Evolutionary conservation across 2,888 invertebrate species (phyloP), one percentile per base, ranked within the genome.

Genomic region (Oegoconia quadripuncta): DNA sequence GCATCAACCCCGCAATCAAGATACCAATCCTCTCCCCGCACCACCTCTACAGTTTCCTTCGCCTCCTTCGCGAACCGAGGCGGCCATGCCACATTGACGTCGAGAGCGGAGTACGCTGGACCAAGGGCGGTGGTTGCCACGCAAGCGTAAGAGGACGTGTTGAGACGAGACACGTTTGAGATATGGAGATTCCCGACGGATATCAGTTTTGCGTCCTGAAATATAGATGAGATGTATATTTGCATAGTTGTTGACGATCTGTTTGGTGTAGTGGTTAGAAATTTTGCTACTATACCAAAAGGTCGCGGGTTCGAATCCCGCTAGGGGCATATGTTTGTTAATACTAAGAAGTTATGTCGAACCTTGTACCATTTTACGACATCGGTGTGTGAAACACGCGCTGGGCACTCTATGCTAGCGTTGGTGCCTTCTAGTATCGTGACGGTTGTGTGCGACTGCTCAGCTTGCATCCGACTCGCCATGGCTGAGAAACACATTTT

Each of bases 81-180:
- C 32, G 82, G 58, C 82, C 89, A 87, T 42, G 90, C 81, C 0
- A 93, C 90, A 9, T 67, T 66, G 0, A 93, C 59, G n/a, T 68
- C 55, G 33, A 91, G 87, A 1, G 74, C 73, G 1, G 89, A 81
- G 30, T 83, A 75, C 1, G 81, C 80, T 0, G 86, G 80, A 0
- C 91, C 92, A 0, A 90, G 90, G 0, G 78, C 74, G 67, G 92
- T 93, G 14, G 78, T 71, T 0, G 89, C 91, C 1, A 89, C 75
- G 53, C 93, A 93, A 0, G 88, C 84, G 62, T 91, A 92, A 1
- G 75, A 73, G 0, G 90, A 88, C 2, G 84, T 74, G 47, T 91
- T 84, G 0, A 53, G 18, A 0, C 88, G 75, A 1, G 77, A 64
- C 3, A 82, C 61, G 35, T 82, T 83, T 0, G 33, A 1, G 0